phyloP scores from a whole-genome alignment of 1,140 invertebrate genomes.

The Laupala kohalensis region DNA sequence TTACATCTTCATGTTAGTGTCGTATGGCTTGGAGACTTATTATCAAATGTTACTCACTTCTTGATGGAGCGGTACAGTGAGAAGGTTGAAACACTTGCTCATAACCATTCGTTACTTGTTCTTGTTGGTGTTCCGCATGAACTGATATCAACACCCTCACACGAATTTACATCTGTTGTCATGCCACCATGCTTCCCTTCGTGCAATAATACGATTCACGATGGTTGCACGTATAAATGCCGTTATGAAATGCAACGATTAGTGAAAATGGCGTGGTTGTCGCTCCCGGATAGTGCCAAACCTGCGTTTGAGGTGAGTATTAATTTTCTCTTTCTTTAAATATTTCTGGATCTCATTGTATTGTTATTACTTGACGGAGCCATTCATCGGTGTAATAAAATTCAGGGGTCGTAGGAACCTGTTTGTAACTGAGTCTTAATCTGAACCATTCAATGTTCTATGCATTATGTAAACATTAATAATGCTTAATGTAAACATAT shows the following conservation, averaged over 20 bases:
- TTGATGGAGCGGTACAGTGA: constrained; percentile 27
- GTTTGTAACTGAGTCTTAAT: too few species aligned
- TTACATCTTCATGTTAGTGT: constrained; percentile 41
- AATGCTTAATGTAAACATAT: too few species aligned
- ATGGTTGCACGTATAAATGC: neutral
- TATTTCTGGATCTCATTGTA: neutral
- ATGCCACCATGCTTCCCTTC: constrained; percentile 38
- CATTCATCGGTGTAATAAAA: too few species aligned
- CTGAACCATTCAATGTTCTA: too few species aligned
- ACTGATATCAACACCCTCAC: constrained; percentile 37
- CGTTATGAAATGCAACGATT: constrained; percentile 47
- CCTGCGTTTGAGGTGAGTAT: constrained; percentile 31
- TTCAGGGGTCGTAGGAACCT: too few species aligned
- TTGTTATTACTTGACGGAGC: neutral
- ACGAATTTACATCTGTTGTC: constrained; percentile 32
- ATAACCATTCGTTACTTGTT: constrained; percentile 39
- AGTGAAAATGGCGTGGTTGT: constrained; percentile 49
- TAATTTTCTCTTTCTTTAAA: neutral
- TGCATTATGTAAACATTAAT: too few species aligned
- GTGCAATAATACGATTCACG: neutral
- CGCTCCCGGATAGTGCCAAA: constrained; percentile 35
- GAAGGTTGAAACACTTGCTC: neutral
- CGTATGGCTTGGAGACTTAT: constrained; percentile 45
- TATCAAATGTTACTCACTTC: constrained; percentile 32
- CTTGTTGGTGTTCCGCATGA: constrained; percentile 52